Base-by-base conservation (phyloP, 2,888 invertebrate genomes). In the Drosophila nr. fundita region DNA sequence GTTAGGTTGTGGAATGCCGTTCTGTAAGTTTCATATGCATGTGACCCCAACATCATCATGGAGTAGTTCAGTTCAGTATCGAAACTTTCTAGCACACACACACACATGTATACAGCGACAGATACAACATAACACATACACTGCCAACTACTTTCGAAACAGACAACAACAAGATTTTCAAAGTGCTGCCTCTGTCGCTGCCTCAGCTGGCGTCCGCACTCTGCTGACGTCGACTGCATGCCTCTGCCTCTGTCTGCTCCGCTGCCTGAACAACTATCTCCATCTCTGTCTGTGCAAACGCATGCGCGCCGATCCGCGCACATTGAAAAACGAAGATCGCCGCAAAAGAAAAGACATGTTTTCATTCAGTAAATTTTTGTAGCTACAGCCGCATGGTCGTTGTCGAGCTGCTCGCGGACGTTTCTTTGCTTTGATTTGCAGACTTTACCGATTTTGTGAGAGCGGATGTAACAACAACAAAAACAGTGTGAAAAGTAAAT, bases 311-410 rank as follows among this genome's bases (percentile, higher is more conserved):
- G 77, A 18, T 70, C 57, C 61, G 68, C 57, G 27, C 64, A 62
- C 59, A 59, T 49, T 57, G 27, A 24, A 55, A 63, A 61, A 70
- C 82, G 86, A 89, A 87, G 91, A 91, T 91, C 89, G 78, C 76
- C 76, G 78, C 82, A 90, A 91, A 91, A 87, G 91, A 91, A 91
- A 91, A 85, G 81, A 82, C 82, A 90, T 80, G 90, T 90, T 91
- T 91, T 91, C 91, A 91, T 91, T 91, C 91, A 91, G 85, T 90
- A 91, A 91, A 83, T 86, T 89, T 84, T 78, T 81, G 91, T 89
- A 81, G 86, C 82, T 82, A 83, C 83, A 80, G 78, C 79, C 83
- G 87, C 85, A 87, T 90, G 91, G 90, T 82, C 75, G 81, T 78
- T 34, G 62, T 32, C 24, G 36, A 55, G 71, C 65, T 68, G 63